Base-by-base conservation (phyloP, 92 coral and sea anemone genomes). In the Zoanthus sansibaricus region DNA sequence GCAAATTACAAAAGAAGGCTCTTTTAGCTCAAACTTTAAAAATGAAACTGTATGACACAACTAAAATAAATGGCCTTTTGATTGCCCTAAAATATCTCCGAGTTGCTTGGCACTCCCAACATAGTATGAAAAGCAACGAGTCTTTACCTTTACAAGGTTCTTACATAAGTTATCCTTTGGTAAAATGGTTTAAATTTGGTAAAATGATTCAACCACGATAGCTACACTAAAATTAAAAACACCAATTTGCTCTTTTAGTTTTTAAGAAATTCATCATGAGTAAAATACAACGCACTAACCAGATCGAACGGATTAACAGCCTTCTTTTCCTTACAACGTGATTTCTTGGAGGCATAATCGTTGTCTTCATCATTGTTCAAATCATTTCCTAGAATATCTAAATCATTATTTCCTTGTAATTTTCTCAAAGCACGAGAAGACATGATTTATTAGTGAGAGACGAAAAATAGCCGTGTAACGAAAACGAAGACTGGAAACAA, bases 371-470 rank as follows among this genome's bases (percentile, higher is more conserved):
- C 85, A 47, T 67, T 67, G 47, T 80, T 71, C 0, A 62, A 33
- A 46, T 45, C 46, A 56, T 25, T 62, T 67, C 14, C 75, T 21
- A 66, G 33, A 16, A 66, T 47, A 25, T 80, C 85, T 67, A 80
- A 67, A 2, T 80, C 85, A 37, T 47, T 64, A 12, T 15, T 66
- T 80, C 85, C 85, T 66, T 80, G 85, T 45, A 80, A 80, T 80
- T 80, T 80, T 68, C 85, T 64, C 61, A 80, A 54, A 67, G 73
- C 75, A 80, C 85, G 85, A 80, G 85, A 80, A 46, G 85, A 80
- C 85, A 80, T 80, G 9, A 7, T 32, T 37, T 37, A 0, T 37
- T 37, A 37, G 42, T 37, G 3, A 37, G 42, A 37, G 4, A 37
- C 42, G 42, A 1, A 37, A 37, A 62, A 32, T 20, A 79, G 44